Evolutionary conservation across 2,888 invertebrate species (phyloP).

Genomic region (Erynnis tages): DNA sequence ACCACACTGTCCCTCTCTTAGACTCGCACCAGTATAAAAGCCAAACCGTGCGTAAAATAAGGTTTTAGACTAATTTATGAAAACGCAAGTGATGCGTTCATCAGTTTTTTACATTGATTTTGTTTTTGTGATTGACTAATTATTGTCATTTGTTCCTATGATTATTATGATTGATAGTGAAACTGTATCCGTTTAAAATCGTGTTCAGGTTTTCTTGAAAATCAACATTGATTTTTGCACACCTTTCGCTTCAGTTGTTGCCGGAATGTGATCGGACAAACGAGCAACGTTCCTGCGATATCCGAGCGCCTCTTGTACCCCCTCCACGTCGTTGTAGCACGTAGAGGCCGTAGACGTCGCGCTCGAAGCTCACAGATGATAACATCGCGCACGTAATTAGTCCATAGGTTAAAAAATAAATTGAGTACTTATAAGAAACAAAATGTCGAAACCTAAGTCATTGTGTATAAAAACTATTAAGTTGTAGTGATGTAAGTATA

Average conservation of each 20-base stretch:
- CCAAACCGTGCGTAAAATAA: conserved; percentile 76
- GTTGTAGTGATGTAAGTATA: conserved; percentile 75
- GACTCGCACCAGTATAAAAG: conserved; percentile 76
- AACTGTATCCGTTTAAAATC: conserved; percentile 62
- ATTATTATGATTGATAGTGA: conserved; percentile 69
- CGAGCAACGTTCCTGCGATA: conserved; percentile 50
- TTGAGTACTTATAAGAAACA: conserved; percentile 80
- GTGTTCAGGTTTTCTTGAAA: conserved; percentile 78
- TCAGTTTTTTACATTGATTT: conserved; percentile 70
- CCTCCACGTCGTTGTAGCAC: conserved; percentile 36
- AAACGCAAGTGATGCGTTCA: conserved; percentile 70
- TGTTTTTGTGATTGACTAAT: conserved; percentile 76
- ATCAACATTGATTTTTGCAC: conserved; percentile 72
- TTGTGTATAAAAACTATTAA: conserved; percentile 79
- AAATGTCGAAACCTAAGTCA: conserved; percentile 82
- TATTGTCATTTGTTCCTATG: conserved; percentile 79
- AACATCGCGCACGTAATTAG: conserved; percentile 72
- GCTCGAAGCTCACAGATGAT: conserved; percentile 49
- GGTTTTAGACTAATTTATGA: conserved; percentile 67
- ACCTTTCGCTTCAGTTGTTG: conserved; percentile 51
- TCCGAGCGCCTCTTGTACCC: conserved; percentile 44
- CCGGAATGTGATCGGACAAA: conserved; percentile 52
- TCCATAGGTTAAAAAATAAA: conserved; percentile 68
- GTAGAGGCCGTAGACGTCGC: conserved; percentile 42
- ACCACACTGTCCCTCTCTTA: conserved; percentile 57